Evolutionary conservation across 2,888 invertebrate genomes (phyloP).

Genomic region (Gisinianus flammeolus): DNA sequence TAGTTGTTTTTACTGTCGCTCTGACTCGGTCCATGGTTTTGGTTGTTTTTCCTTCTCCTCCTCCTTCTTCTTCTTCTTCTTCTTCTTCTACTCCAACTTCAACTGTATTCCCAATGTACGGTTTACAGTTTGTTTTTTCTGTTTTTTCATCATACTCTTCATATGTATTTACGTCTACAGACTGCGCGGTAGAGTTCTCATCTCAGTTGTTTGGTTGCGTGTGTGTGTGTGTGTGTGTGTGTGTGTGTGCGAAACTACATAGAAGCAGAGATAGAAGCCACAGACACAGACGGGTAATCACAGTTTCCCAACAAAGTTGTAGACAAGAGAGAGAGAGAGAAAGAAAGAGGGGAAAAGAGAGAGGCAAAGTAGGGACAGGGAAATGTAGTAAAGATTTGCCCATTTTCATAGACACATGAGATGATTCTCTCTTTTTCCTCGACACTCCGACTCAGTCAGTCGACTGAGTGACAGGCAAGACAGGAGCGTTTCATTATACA

Average conservation of each 20-base stretch:
- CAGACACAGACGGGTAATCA: slow-evolving; percentile 9
- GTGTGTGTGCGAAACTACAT: no score
- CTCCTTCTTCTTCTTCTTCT: not conserved
- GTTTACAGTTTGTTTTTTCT: not conserved
- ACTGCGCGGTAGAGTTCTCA: not conserved
- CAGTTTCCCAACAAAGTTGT: slow-evolving; percentile 14
- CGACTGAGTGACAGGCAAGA: slow-evolving; percentile 34
- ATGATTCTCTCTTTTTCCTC: slow-evolving; percentile 18
- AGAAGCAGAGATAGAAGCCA: no score
- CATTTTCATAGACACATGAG: slow-evolving; percentile 29
- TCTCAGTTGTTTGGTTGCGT: no score
- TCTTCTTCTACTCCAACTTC: not conserved
- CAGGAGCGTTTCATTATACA: slow-evolving; percentile 33
- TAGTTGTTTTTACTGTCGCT: not conserved
- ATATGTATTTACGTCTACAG: not conserved
- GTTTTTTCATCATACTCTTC: no score
- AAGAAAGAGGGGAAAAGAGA: not conserved
- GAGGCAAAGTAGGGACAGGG: not conserved
- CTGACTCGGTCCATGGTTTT: not conserved
- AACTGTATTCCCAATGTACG: not conserved
- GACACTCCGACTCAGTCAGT: not conserved
- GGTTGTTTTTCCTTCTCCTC: not conserved
- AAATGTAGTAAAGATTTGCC: not conserved
- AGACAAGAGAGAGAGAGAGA: not conserved
- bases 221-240: no score